Conservation (phyloP, 2,888 invertebrate species). For the Trachelus iudaicus region DNA sequence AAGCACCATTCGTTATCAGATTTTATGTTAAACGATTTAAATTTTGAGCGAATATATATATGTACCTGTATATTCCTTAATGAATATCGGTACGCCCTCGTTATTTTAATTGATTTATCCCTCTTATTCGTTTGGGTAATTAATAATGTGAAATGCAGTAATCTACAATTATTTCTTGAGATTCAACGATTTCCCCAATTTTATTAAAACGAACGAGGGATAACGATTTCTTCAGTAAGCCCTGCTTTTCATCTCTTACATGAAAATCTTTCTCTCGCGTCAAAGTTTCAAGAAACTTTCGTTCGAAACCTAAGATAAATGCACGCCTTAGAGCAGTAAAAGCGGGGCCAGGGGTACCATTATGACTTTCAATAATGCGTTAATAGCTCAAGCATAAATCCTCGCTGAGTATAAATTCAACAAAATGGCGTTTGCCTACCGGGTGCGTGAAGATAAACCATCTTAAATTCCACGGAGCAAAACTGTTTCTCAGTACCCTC, state of each 20-base stretch:
- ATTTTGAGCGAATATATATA: too few species aligned
- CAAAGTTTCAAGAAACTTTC: constrained; percentile 30
- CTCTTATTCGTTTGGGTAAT: constrained; percentile 34
- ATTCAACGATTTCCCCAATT: too few species aligned
- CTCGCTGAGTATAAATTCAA: constrained; percentile 31
- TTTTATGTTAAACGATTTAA: too few species aligned
- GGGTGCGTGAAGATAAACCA: too few species aligned
- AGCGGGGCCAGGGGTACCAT: constrained; percentile 31
- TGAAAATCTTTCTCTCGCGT: background rate
- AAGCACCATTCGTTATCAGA: too few species aligned
- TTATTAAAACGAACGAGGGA: too few species aligned
- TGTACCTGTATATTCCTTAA: too few species aligned
- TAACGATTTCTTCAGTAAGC: too few species aligned
- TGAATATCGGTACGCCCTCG: too few species aligned
- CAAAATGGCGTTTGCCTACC: constrained; percentile 17
- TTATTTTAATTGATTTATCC: constrained; percentile 35
- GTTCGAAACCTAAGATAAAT: constrained; percentile 31
- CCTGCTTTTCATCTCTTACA: too few species aligned
- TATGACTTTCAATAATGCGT: constrained; percentile 42
- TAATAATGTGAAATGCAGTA: constrained; percentile 18
- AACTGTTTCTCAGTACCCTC: constrained; percentile 9
- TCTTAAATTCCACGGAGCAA: too few species aligned
- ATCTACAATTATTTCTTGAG: too few species aligned
- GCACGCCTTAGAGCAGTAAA: constrained; percentile 28
- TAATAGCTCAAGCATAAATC: constrained; percentile 38